Evolutionary conservation across 2,888 invertebrate species (phyloP), one percentile per base, ranked within the genome.

Genomic region (Pollenia labialis): DNA sequence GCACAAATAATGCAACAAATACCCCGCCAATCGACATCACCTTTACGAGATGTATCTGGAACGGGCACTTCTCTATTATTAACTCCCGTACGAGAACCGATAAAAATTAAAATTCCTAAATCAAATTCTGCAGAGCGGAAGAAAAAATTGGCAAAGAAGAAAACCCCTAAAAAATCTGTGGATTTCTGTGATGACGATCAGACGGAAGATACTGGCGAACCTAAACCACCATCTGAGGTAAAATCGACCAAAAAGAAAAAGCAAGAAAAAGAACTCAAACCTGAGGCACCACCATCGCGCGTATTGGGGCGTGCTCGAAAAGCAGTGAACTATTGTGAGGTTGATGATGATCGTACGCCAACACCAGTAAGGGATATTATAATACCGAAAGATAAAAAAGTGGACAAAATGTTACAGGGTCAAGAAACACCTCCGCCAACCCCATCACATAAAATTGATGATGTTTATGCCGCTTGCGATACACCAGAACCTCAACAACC

Each of bases 241-340:
- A 88, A 88, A 18, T 40, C 87, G 4, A 90, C 89, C 40, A 88
- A 88, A 79, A 93, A 93, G 87, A 92, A 93, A 80, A 92, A 92
- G 81, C 92, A 91, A 89, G 91, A 92, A 77, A 92, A 92, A 87
- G 92, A 92, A 89, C 88, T 92, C 0, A 92, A 92, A 76, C 92
- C 92, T 7, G 93, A 92, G 87, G 91, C 92, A 75, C 90, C 91
- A 23, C 93, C 93, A 0, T 93, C 93, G 0, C 90, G 93, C 7
- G 88, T 93, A 1, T 89, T 92, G 83, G 92, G 92, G 4, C 90
- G 95, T 12, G 95, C 95, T 89, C 94, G 95, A 88, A 95, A 95
- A 92, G 94, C 95, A 32, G 95, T 95, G 54, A 95, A 95, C 91
- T 95, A 95, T 93, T 95, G 95, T 87, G 95, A 95, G 91, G 95